Base-by-base conservation (phyloP, 2,797 vertebrate species). In the Alca torda region DNA sequence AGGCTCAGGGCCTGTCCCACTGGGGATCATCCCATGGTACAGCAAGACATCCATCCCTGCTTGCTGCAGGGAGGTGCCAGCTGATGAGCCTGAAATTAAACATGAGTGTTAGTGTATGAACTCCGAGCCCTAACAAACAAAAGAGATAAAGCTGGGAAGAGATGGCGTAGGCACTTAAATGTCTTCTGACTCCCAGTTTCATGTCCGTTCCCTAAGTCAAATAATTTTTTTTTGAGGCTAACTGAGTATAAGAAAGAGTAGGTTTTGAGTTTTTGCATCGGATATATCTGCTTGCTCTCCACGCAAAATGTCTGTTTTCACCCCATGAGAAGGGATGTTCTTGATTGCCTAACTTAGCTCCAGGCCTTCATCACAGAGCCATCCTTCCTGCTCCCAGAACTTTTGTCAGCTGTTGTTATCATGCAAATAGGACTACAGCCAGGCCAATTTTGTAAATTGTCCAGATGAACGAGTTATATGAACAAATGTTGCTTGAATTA, bases 321-420 rank as follows among this genome's bases (percentile, higher is more conserved):
- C 10, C 17, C 41, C 13, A 8, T 13, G 35, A 82, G 35, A 45
- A 89, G 16, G 8, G 12, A 30, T 37, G 43, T 53, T 43, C 82
- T 72, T 60, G 83, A 67, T 28, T 84, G 80, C 25, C 54, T 46
- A 76, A 82, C 63, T 84, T 87, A 92, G 88, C 90, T 92, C 57
- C 56, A 93, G 93, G 93, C 56, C 77, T 39, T 85, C 64, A n/a
- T 57, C 64, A 89, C 51, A 74, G 41, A 90, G 48, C 50, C 37
- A 78, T 89, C 74, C 45, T 94, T 87, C 24, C 74, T 65, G 84
- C 68, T 84, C 84, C 81, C 75, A 80, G 57, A 80, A 84, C 81
- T 89, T 93, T 91, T 92, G 90, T 93, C 93, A 96, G 92, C 90
- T 96, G 92, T 68, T 91, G 86, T 87, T 92, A 90, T 85, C 86